Evolutionary conservation across 2,113 vertebrate species (phyloP), one percentile per base, ranked within the genome.

Genomic region (Geothlypis trichas): DNA sequence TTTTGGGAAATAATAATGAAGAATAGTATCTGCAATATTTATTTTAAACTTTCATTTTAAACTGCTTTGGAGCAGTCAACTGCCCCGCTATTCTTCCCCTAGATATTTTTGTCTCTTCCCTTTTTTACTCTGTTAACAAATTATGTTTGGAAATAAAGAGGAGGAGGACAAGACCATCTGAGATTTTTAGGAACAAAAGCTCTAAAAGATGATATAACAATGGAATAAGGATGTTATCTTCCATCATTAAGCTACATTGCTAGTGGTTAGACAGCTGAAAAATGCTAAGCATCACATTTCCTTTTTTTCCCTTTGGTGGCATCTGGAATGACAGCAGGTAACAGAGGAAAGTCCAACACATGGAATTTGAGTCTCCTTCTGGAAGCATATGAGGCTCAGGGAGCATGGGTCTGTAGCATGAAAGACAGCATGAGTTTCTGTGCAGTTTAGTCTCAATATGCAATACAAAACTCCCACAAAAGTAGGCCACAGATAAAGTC

Each of bases 401-500:
- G 8, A 86, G 62, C 17, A 19, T 5, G 7, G 0, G 0, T 54
- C 35, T 75, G 8, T 59, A 82, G 30, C 7, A 5, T 15, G 19
- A 67, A 81, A 59, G 39, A 74, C 5, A 82, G 33, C 10, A 30
- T 21, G 9, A 63, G 6, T 28, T 75, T 85, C 37, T 84, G 7
- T 22, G 28, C 15, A 80, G 30, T 15, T 76, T 28, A 63, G 22
- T 44, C 46, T 83, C 24, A 73, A 49, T 20, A 44, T 11, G 21
- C 3, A 76, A 28, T 18, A 66, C 7, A 17, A 82, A 71, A 62
- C 51, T 67, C 28, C 51, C 22, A 23, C 27, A 4, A 74, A 33
- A 74, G 20, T 2, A 79, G n/a, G 49, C 10, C 14, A 83, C 54
- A 82, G 15, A 62, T 10, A 73, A 84, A 61, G 14, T 8, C 11